These are phyloP conservation scores for Pardosa pseudoannulata DNA, from an alignment of 2,888 invertebrate species.

Conservation along the genomic window DNA sequence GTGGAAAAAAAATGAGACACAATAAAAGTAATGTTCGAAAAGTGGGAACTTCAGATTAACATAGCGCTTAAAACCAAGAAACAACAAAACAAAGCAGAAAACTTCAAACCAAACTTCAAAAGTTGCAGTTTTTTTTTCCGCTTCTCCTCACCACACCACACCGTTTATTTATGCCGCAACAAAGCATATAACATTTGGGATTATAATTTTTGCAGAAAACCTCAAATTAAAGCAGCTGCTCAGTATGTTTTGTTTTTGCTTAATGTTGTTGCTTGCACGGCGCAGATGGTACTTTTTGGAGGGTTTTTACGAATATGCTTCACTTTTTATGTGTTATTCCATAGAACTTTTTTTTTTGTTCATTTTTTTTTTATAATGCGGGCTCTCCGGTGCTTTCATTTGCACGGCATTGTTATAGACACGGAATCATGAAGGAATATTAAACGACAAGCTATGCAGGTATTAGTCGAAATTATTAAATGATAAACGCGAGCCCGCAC, in stretches of 20 bases:
- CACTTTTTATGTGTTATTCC: conserved; percentile 71
- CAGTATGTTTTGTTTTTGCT: conserved; percentile 38
- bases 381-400: conserved; percentile 68
- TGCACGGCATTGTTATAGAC: conserved; percentile 71
- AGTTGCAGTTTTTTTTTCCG: conserved; percentile 56
- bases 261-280: conserved; percentile 44
- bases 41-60: conserved; percentile 9
- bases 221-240: conserved; percentile 70
- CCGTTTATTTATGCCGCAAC: conserved; percentile 66
- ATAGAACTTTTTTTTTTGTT: conserved; percentile 45
- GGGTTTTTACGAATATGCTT: conserved; percentile 69
- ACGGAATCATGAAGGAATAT: conserved; percentile 66
- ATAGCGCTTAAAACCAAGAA: conserved; percentile 17
- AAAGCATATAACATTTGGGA: conserved; percentile 71
- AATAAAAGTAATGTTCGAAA: conserved; percentile 19
- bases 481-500: conserved; percentile 70
- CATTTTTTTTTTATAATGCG: conserved; percentile 48
- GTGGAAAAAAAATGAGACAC: not conserved
- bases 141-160: conserved; percentile 3
- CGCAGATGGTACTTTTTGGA: conserved; percentile 68
- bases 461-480: conserved; percentile 72
- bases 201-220: conserved; percentile 72
- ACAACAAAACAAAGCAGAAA: conserved; percentile 20
- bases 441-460: conserved; percentile 72
- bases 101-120: conserved; percentile 68